phyloP scores from a whole-genome alignment of 2,113 vertebrate genomes.

The Cynopterus brachyotis region DNA sequence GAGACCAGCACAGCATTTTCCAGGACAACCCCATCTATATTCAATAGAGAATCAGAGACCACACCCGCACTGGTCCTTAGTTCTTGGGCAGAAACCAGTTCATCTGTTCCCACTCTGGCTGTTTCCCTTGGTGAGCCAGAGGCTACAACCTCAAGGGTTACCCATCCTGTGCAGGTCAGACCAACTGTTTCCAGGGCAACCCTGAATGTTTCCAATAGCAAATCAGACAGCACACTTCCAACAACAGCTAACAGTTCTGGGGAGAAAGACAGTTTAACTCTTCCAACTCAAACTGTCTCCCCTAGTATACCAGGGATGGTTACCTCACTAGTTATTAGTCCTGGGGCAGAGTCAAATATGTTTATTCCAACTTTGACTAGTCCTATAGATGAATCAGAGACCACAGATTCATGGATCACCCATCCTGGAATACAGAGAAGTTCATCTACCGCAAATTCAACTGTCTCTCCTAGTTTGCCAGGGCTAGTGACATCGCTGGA shows the following conservation, averaged over 20 bases:
- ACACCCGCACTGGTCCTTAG: no score
- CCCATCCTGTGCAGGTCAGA: background rate
- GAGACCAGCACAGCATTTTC: background rate
- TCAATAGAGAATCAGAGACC: background rate
- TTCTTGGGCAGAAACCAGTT: background rate
- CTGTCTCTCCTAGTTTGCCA: fast-evolving
- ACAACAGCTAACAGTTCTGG: background rate
- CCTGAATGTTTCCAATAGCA: background rate
- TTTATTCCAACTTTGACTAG: background rate
- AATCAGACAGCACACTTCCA: background rate
- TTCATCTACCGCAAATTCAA: background rate
- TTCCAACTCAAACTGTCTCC: background rate
- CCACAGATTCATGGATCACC: no score
- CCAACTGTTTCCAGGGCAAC: background rate
- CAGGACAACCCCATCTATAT: background rate
- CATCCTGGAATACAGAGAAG: fast-evolving
- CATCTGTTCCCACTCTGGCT: background rate
- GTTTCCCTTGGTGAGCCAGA: background rate
- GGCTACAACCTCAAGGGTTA: background rate
- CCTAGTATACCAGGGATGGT: background rate
- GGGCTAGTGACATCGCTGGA: background rate
- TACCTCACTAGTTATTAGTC: background rate
- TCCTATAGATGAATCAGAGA: background rate
- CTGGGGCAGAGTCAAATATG: background rate
- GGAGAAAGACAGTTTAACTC: background rate